Conservation (phyloP, 2,888 invertebrate genomes). For the Tetragnatha montana region DNA sequence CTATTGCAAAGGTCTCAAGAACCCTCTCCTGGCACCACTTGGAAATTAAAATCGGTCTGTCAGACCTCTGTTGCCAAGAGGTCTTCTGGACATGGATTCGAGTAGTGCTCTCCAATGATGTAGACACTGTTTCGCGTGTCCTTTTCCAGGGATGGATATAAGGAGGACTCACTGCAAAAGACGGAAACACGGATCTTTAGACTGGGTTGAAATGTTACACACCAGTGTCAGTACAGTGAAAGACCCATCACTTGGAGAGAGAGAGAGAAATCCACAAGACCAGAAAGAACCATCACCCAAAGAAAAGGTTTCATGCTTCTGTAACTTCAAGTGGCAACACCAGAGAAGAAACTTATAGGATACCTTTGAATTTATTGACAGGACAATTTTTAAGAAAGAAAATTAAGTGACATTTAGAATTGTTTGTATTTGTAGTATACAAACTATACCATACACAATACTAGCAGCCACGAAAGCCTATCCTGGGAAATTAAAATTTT, state of each 20-base stretch:
- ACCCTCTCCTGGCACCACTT: slow-evolving; percentile 13
- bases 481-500: neutral
- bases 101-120: slow-evolving; percentile 72
- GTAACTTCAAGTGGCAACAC: neutral
- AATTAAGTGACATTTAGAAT: neutral
- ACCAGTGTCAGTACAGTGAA: neutral
- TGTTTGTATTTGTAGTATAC: neutral
- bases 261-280: no score
- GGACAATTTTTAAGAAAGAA: neutral
- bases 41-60: slow-evolving; percentile 20
- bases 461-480: neutral
- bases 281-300: no score
- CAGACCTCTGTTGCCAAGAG: slow-evolving; percentile 71
- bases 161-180: slow-evolving; percentile 59
- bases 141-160: slow-evolving; percentile 41
- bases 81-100: slow-evolving; percentile 60
- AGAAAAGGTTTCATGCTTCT: no score
- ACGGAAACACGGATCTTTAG: slow-evolving; percentile 39
- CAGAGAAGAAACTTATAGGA: neutral
- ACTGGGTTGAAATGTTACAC: neutral
- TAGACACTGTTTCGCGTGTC: slow-evolving; percentile 64
- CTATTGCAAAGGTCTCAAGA: neutral
- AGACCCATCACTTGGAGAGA: neutral
- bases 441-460: neutral
- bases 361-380: neutral